phyloP scores from a whole-genome alignment of 2,888 invertebrate species.

The Diogma glabrata region DNA sequence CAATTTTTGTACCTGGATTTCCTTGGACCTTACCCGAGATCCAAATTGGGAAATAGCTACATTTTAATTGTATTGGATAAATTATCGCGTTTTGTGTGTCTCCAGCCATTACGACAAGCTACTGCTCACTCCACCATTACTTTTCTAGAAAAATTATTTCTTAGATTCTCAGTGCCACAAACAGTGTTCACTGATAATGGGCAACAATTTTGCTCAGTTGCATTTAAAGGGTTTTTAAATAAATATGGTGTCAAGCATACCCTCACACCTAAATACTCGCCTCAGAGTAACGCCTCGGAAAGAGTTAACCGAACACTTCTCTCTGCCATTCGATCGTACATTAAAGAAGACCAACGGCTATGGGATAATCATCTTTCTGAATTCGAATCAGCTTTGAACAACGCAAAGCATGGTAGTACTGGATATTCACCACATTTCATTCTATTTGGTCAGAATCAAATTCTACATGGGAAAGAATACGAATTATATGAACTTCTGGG shows the following conservation, averaged over 20 bases:
- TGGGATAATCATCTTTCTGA: not conserved
- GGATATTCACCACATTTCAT: not conserved
- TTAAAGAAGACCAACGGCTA: not conserved
- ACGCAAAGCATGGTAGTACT: not conserved
- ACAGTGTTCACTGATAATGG: too few species aligned
- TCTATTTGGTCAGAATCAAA: not conserved
- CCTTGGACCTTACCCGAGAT: not conserved
- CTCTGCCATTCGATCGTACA: not conserved
- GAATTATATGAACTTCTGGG: not conserved
- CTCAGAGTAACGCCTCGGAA: constrained; percentile 2
- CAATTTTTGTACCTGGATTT: not conserved
- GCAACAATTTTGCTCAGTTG: too few species aligned
- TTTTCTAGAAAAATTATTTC: not conserved
- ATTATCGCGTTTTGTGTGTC: not conserved
- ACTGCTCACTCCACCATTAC: not conserved
- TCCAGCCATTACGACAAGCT: not conserved
- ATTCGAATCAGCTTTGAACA: not conserved
- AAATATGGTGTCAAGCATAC: too few species aligned
- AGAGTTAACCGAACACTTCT: not conserved
- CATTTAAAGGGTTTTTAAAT: too few species aligned
- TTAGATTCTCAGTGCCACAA: not conserved
- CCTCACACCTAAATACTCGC: too few species aligned
- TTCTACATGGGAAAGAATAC: not conserved
- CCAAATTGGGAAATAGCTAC: not conserved
- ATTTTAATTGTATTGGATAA: not conserved